phyloP scores from a whole-genome alignment of 2,797 vertebrate species.

The Synaphobranchus kaupii region DNA sequence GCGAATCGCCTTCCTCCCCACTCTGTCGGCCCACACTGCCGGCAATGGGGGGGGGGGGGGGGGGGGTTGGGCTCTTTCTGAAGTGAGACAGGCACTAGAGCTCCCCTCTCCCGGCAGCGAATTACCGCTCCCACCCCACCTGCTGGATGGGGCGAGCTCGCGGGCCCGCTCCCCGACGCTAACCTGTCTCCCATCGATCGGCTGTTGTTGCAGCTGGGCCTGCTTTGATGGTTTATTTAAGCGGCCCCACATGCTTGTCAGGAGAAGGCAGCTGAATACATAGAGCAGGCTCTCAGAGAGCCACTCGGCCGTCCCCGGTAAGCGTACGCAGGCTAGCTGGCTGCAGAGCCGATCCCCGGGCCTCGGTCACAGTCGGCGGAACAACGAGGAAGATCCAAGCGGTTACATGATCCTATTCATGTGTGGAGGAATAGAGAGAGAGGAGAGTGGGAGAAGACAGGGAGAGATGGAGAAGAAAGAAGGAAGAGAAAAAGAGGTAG shows the following conservation, averaged over 20 bases:
- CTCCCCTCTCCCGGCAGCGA: conserved; percentile 73
- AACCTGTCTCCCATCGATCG: conserved; percentile 95
- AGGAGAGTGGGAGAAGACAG: conserved; percentile 61
- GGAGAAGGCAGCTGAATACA: conserved; percentile 99
- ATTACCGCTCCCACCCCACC: conserved; percentile 89
- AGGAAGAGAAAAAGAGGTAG: no score
- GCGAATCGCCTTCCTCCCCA: conserved; percentile 76
- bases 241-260: conserved; percentile 98
- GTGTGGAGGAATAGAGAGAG: conserved; percentile 52
- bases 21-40: conserved; percentile 76
- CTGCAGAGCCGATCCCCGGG: conserved; percentile 82
- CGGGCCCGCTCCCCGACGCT: conserved; percentile 83
- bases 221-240: conserved; percentile 97
- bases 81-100: conserved; percentile 79
- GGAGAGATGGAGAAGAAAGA: neutral
- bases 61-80: conserved; percentile 69
- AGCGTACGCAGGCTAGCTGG: conserved; percentile 58
- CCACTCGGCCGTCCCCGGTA: conserved; percentile 88
- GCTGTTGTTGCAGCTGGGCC: conserved; percentile 98
- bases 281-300: conserved; percentile 94
- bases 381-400: conserved; percentile 98
- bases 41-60: conserved; percentile 79
- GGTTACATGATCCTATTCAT: conserved; percentile 85
- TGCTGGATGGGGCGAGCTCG: conserved; percentile 87
- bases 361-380: conserved; percentile 98